These are phyloP conservation scores for Erethizon dorsatum DNA, from an alignment of 2,797 vertebrate genomes.

Conservation along the genomic window DNA sequence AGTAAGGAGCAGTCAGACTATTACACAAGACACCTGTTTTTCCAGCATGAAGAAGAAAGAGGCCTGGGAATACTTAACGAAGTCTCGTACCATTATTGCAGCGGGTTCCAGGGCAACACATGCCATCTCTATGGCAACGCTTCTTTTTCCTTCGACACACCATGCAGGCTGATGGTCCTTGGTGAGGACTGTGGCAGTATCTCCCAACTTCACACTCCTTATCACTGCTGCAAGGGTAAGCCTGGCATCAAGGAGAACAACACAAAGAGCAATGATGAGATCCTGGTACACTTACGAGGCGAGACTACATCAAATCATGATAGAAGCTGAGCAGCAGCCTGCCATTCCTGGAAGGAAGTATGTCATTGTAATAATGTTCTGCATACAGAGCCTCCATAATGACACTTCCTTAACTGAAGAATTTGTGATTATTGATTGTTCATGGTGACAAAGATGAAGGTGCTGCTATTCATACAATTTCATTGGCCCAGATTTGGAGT, in stretches of 20 bases:
- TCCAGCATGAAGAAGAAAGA: background rate
- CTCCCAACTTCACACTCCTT: slow-evolving; percentile 96
- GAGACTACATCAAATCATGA: background rate
- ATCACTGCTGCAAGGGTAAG: slow-evolving; percentile 96
- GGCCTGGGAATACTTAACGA: rapidly evolving
- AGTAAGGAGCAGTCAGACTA: background rate
- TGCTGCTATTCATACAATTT: background rate
- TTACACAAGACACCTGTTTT: background rate
- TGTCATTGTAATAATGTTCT: background rate
- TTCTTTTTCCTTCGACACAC: slow-evolving; percentile 96
- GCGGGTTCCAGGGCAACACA: slow-evolving; percentile 97
- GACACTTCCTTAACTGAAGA: background rate
- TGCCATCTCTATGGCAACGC: slow-evolving; percentile 96
- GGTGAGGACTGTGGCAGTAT: slow-evolving; percentile 98
- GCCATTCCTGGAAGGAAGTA: background rate
- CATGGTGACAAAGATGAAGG: background rate
- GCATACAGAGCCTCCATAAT: rapidly evolving
- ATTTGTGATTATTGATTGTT: background rate
- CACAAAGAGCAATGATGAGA: slow-evolving; percentile 43
- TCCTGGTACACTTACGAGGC: background rate
- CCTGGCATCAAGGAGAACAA: slow-evolving; percentile 85
- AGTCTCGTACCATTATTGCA: slow-evolving; percentile 95
- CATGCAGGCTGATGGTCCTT: slow-evolving; percentile 94
- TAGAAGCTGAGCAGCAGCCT: background rate
- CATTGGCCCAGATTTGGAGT: background rate